Conservation (phyloP, 2,888 invertebrate genomes). For the Callosobruchus maculatus region DNA sequence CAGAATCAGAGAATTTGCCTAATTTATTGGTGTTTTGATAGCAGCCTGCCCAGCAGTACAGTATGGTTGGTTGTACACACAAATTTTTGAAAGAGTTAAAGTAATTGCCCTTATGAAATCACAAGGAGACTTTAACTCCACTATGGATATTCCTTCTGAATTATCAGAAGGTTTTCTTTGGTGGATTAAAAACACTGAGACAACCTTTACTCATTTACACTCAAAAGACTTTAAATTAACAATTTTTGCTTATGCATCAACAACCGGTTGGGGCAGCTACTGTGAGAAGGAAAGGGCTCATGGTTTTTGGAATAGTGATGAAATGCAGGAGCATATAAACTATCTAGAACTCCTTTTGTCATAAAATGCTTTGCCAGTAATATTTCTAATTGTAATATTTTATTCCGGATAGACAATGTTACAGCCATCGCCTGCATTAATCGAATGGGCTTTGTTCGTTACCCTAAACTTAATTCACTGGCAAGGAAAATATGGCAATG, state of each 20-base stretch:
- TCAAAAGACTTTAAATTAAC: conserved; percentile 1
- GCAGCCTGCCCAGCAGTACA: conserved; percentile 9
- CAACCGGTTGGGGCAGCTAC: background rate
- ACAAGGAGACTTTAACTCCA: background rate
- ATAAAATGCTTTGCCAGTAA: too few relatives aligned
- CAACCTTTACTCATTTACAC: background rate
- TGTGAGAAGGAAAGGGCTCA: background rate
- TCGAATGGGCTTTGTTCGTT: conserved; percentile 2
- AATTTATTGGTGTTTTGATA: conserved; percentile 11
- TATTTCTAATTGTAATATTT: too few relatives aligned
- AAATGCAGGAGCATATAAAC: background rate
- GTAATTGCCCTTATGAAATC: conserved; percentile 1
- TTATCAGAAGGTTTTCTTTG: conserved; percentile 1
- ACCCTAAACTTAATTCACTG: background rate
- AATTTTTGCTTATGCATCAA: background rate
- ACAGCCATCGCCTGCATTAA: too few relatives aligned
- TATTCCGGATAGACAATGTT: conserved; percentile 4
- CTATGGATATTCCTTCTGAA: background rate
- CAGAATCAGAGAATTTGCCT: conserved; percentile 9
- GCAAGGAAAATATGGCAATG: conserved; percentile 4
- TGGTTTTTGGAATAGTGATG: background rate
- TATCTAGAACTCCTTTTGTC: conserved; percentile 1
- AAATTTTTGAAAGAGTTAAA: conserved; percentile 8
- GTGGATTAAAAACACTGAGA: too few relatives aligned
- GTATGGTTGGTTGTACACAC: conserved; percentile 8